phyloP scores from a whole-genome alignment of 53 echinoderm and acorn worm genomes.

The Holothuria leucospilota region DNA sequence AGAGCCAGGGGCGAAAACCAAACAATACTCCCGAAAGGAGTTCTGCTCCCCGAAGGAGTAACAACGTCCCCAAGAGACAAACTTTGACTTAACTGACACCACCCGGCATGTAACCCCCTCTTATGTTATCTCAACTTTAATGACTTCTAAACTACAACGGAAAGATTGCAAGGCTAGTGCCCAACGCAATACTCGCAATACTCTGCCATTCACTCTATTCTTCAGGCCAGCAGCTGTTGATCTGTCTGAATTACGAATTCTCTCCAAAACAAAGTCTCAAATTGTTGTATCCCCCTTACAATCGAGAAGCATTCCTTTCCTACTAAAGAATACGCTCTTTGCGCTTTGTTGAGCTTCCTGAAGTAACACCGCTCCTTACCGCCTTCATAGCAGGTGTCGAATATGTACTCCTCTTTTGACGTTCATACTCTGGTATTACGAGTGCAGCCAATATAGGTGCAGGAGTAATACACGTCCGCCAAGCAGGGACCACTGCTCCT shows the following conservation, averaged over 20 bases:
- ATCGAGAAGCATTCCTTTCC: constrained; percentile 41
- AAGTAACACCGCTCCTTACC: no score
- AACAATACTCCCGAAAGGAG: no score
- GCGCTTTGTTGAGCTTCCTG: constrained; percentile 23
- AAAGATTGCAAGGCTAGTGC: constrained; percentile 12
- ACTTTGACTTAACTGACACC: no score
- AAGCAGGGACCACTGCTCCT: constrained; percentile 61
- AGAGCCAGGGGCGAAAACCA: no score
- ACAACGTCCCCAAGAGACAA: no score
- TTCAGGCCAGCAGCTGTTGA: constrained; percentile 4
- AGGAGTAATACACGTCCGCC: no score
- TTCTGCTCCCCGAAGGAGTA: no score
- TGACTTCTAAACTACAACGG: constrained; percentile 14
- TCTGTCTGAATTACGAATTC: no score
- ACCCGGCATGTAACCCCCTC: constrained; percentile 19
- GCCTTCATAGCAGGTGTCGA: no score
- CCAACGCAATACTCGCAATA: neutral
- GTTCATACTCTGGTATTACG: no score
- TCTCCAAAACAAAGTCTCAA: constrained; percentile 11
- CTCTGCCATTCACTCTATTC: neutral
- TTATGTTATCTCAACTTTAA: constrained; percentile 10
- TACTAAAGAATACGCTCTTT: constrained; percentile 3
- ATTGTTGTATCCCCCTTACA: constrained; percentile 40
- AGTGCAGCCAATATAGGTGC: no score
- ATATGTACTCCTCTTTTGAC: no score